These are phyloP conservation scores for Cosmia trapezina DNA, from an alignment of 2,888 invertebrate genomes.

Conservation along the genomic window DNA sequence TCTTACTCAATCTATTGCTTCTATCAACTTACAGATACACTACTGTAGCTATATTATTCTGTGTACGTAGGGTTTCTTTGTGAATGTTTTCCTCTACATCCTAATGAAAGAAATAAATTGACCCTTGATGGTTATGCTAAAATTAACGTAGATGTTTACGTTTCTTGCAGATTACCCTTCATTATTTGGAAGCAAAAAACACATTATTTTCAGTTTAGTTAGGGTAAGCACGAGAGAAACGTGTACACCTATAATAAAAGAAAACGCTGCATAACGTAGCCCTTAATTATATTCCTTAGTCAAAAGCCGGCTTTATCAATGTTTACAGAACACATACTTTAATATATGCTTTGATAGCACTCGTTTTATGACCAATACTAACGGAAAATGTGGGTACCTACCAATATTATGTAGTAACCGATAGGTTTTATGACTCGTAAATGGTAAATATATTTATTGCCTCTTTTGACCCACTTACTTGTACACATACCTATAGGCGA, in stretches of 20 bases:
- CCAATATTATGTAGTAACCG: no score
- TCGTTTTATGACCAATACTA: slow-evolving; percentile 28
- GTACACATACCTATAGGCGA: no score
- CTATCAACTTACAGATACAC: no score
- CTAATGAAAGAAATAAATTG: slow-evolving; percentile 30
- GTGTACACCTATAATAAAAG: no score
- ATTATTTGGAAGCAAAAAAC: neutral
- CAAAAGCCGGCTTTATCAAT: no score
- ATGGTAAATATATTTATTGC: slow-evolving; percentile 39
- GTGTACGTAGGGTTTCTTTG: neutral
- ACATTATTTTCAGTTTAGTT: slow-evolving; percentile 9
- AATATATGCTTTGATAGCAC: slow-evolving; percentile 13
- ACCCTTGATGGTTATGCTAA: slow-evolving; percentile 13
- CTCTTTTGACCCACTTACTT: slow-evolving; percentile 38
- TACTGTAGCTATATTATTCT: no score
- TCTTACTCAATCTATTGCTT: no score
- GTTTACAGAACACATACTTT: no score
- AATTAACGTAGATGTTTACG: slow-evolving; percentile 33
- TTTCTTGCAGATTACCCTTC: neutral
- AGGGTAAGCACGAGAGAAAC: neutral
- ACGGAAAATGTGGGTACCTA: slow-evolving; percentile 1
- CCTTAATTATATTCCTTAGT: no score
- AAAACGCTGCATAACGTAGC: neutral
- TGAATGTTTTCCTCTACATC: slow-evolving; percentile 25
- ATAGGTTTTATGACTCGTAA: slow-evolving; percentile 39